Evolutionary conservation across 2,888 invertebrate genomes (phyloP).

Genomic region (Catocala fraxini): DNA sequence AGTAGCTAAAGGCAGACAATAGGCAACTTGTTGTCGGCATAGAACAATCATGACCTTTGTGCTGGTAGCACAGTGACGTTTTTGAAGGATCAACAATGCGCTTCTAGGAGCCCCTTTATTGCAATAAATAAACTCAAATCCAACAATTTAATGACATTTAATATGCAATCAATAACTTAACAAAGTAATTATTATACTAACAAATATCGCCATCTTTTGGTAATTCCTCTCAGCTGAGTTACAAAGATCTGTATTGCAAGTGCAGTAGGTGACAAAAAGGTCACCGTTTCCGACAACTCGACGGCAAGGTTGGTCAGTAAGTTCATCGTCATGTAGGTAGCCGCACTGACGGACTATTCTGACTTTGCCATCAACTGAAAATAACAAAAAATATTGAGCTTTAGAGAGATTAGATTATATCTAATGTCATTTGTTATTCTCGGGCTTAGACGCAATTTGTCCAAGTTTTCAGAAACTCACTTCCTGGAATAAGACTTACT

Average conservation of each 20-base stretch:
- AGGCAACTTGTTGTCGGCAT: too few relatives aligned
- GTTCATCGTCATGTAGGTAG: constrained; percentile 89
- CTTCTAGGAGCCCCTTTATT: background rate
- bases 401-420: too few relatives aligned
- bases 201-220: constrained; percentile 56
- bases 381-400: background rate
- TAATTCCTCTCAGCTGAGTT: constrained; percentile 79
- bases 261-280: constrained; percentile 92
- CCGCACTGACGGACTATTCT: constrained; percentile 94
- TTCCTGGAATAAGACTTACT: too few relatives aligned
- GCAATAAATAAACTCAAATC: constrained; percentile 5
- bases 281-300: constrained; percentile 91
- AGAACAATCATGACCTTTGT: too few relatives aligned
- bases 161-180: constrained; percentile 2
- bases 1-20: too few relatives aligned
- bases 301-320: constrained; percentile 87
- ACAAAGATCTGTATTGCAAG: constrained; percentile 93
- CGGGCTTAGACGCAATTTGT: too few relatives aligned
- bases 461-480: too few relatives aligned
- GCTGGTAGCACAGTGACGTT: too few relatives aligned
- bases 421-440: too few relatives aligned
- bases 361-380: constrained; percentile 91
- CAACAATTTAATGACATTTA: constrained; percentile 25
- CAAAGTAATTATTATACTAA: constrained; percentile 31
- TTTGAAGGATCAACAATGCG: too few relatives aligned